Evolutionary conservation across 2,888 invertebrate genomes (phyloP), one percentile per base, ranked within the genome.

Genomic region (Flexamia atlantica): DNA sequence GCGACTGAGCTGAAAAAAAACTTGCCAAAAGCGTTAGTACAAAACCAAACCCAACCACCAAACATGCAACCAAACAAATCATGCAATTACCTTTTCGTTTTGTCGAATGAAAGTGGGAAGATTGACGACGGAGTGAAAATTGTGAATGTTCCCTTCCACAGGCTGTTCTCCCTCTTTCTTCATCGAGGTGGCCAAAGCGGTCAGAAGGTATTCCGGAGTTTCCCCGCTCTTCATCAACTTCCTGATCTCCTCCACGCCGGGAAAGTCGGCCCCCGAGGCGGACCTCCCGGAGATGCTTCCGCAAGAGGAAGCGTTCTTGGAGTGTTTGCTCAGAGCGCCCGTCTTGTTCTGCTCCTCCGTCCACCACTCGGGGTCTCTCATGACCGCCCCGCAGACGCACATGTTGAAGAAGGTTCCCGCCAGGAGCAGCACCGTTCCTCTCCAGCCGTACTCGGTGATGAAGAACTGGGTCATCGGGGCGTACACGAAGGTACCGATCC

Each of bases 321-420:
- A 90, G 86, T 91, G 92, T 88, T 88, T 92, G 88, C 88, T 91
- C 87, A 86, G 90, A 88, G 86, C 87, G 0, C 84, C 17, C 0
- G 90, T 90, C 88, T 91, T 92, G 87, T 92, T 92, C 87, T 95
- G 94, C 87, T 94, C 94, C 76, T 91, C 87, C 10, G 91, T 92
- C 92, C 94, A 93, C 97, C 97, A 97, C 87, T 97, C 96, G 0
- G 97, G 95, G 89, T 97, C 97, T 79, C 95, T 92, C 96, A 98
- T 97, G 0, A 97, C 92, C 30, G 95, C 93, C 0, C 97, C 97
- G 89, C 96, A 97, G 0, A 96, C 95, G 88, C 96, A 96, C 88
- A 97, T 93, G 89, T 97, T 96, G 57, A 97, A 91, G 88, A 97
- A 94, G 1, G 96, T 95, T 50, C 96, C 97, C 0, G 96, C 95